These are phyloP conservation scores for Acronicta psi DNA, from an alignment of 2,888 invertebrate genomes.

Conservation along the genomic window DNA sequence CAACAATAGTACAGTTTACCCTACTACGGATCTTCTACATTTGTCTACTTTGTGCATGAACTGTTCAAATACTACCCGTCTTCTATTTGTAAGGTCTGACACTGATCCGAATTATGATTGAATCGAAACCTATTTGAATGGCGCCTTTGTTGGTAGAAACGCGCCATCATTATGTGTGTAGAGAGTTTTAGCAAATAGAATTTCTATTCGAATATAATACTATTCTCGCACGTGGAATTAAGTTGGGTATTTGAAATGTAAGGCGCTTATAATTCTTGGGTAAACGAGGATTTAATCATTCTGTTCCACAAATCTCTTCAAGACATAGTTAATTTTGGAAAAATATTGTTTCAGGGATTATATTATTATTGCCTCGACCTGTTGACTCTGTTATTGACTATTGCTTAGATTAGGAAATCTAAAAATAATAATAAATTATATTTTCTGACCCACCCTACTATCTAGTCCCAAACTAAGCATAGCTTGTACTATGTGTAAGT, in stretches of 20 bases:
- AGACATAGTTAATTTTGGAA: constrained; percentile 5
- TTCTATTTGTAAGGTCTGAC: constrained; percentile 62
- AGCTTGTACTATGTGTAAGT: too few relatives aligned
- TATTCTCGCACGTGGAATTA: constrained; percentile 15
- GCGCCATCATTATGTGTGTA: constrained; percentile 49
- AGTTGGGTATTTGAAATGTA: constrained; percentile 13
- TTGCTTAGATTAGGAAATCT: too few relatives aligned
- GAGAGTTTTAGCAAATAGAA: constrained; percentile 47
- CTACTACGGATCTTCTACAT: constrained; percentile 26
- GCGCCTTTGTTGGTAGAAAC: constrained; percentile 48
- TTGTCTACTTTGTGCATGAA: constrained; percentile 5
- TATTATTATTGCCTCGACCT: neutral
- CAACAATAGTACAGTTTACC: too few relatives aligned
- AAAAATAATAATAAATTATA: too few relatives aligned
- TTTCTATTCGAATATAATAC: constrained; percentile 39
- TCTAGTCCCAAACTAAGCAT: too few relatives aligned
- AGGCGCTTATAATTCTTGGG: constrained; percentile 11
- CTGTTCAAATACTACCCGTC: constrained; percentile 54
- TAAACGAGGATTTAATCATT: constrained; percentile 20
- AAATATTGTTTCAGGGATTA: constrained; percentile 2
- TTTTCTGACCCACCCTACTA: too few relatives aligned
- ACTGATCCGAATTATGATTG: constrained; percentile 64
- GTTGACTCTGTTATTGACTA: too few relatives aligned
- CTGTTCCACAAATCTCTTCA: constrained; percentile 1
- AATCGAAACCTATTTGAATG: constrained; percentile 56